Conservation (phyloP, 2,888 invertebrate genomes). For the Clusia tigrina region DNA sequence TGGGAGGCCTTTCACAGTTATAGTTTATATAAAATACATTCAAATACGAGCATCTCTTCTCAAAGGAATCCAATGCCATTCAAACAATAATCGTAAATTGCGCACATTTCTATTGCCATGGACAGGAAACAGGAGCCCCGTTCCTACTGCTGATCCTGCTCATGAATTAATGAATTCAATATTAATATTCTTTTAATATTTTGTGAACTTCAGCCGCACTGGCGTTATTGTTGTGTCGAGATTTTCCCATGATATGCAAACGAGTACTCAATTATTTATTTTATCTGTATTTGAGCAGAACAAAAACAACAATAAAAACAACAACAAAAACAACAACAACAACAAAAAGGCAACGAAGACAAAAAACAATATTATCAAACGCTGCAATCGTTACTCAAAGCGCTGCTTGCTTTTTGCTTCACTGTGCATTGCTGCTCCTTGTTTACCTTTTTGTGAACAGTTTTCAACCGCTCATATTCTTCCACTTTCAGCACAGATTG, state of each 20-base stretch:
- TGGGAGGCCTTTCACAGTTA: no score
- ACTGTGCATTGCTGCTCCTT: not conserved
- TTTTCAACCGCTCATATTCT: not conserved
- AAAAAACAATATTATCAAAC: slow-evolving; percentile 1
- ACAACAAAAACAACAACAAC: not conserved
- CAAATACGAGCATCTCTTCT: no score
- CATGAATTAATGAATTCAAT: no score
- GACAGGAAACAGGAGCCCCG: no score
- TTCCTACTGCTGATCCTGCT: no score
- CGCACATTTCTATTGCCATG: no score
- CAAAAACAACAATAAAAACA: not conserved
- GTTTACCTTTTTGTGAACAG: not conserved
- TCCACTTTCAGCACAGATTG: not conserved
- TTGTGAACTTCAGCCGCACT: not conserved
- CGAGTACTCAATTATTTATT: slow-evolving; percentile 60
- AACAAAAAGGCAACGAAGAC: no score
- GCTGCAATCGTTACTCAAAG: not conserved
- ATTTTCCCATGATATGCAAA: slow-evolving; percentile 59
- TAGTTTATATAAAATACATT: no score
- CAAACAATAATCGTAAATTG: no score
- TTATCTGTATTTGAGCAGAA: no score
- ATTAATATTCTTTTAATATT: no score
- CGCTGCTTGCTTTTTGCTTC: not conserved
- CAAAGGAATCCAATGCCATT: no score
- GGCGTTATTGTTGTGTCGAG: not conserved